A percentile compares a stretch with the other conserved stretches of the same genome.
phyloP scores from a whole-genome alignment of 2,888 invertebrate species.

The Rhaphigaster nebulosa region DNA sequence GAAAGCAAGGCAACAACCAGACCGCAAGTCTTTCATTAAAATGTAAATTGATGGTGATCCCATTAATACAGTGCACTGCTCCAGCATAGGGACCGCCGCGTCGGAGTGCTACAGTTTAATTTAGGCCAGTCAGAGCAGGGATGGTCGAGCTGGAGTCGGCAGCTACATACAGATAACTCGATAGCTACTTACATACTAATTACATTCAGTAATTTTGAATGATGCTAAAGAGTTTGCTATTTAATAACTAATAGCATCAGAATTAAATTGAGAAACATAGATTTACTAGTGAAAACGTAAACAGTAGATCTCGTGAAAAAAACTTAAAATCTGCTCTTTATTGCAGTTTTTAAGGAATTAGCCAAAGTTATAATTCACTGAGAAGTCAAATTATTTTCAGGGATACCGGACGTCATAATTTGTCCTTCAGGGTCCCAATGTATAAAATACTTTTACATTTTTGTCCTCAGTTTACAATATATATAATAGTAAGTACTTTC shows the following conservation, averaged over 20 bases:
- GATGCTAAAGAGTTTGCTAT: background rate
- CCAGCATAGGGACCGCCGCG: background rate
- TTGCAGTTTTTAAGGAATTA: too few species aligned
- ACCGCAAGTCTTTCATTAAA: conserved; percentile 5
- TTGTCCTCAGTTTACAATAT: too few species aligned
- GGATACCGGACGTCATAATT: too few species aligned
- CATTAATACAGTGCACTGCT: conserved; percentile 3
- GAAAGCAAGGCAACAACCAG: background rate
- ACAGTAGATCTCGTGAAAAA: too few species aligned
- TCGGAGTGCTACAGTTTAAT: background rate
- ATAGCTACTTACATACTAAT: too few species aligned
- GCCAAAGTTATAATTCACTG: too few species aligned
- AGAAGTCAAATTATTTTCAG: too few species aligned
- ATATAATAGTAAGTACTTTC: too few species aligned
- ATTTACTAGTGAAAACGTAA: too few species aligned
- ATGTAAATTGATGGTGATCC: conserved; percentile 2
- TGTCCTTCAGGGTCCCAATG: too few species aligned
- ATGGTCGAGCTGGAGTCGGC: background rate
- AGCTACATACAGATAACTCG: background rate
- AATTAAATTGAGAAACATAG: background rate
- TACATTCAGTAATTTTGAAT: background rate
- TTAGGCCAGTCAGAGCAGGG: background rate
- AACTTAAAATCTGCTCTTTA: too few species aligned
- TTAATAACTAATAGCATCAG: background rate
- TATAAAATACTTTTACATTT: too few species aligned